Percentiles rank a stretch among this genome's conserved stretches.
Evolutionary conservation across 2,797 vertebrate species (phyloP).

Genomic region (Cuculus canorus): DNA sequence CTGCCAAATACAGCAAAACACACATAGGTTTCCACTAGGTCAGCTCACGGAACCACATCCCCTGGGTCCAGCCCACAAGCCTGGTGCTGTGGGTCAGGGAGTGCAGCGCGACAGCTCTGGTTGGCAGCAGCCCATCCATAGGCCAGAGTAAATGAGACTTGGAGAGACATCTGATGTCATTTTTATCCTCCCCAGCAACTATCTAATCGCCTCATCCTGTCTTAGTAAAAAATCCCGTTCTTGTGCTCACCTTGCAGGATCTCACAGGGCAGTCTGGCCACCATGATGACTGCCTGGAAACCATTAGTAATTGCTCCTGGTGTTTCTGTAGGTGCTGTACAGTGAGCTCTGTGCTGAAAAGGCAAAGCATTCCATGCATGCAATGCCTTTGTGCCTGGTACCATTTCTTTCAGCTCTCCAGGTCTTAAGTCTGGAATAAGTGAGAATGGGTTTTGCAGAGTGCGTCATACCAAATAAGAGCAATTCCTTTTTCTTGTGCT

Average conservation of each 20-base stretch:
- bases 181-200: not conserved
- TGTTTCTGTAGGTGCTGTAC: not conserved
- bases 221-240: not conserved
- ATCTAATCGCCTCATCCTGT: not conserved
- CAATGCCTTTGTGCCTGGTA: not conserved
- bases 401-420: not conserved
- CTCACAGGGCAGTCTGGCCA: not conserved
- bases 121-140: not conserved
- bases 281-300: not conserved
- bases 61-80: accelerated
- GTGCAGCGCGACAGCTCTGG: not conserved
- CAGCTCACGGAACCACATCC: not conserved
- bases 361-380: accelerated
- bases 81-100: not conserved
- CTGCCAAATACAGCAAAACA: not conserved
- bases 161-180: not conserved
- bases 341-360: not conserved
- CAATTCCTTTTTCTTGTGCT: not conserved
- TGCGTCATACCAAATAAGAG: not conserved
- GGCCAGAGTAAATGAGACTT: not conserved
- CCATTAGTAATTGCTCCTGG: not conserved
- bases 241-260: accelerated
- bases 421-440: not conserved
- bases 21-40: not conserved
- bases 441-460: not conserved